Evolutionary conservation across 2,888 invertebrate species (phyloP), one percentile per base, ranked within the genome.

Genomic region (Scaptodrosophila latifasciaeformis): DNA sequence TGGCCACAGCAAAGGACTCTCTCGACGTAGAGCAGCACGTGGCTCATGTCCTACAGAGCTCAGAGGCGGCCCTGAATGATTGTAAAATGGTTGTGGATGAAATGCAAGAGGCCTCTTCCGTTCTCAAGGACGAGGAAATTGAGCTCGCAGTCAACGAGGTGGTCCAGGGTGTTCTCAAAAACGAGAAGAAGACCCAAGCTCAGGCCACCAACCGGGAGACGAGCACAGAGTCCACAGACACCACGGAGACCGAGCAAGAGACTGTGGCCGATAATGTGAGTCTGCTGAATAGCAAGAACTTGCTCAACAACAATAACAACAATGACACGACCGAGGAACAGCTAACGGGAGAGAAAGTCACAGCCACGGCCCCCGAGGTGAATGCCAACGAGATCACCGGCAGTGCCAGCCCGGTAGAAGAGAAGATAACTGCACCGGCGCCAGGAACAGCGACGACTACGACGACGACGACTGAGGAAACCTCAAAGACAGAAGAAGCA

Each of bases 81-180:
- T 87, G 87, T 65, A 85, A 86, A 58, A 67, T 83, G 54, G 76
- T 77, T 2, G 76, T 82, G 2, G 85, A 86, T 49, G 83, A 84
- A 17, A 42, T 83, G 43, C 71, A 82, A 12, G 74, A 83, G 49
- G 67, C 84, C 0, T 87, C 88, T 0, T 86, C 88, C 0, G 87
- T 88, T 7, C 85, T 88, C 1, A 88, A 88, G 65, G 88, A 89
- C 56, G 88, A 88, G 67, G 89, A 89, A 80, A 87, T 89, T 46
- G 87, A 87, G 63, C 85, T 88, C 72, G 88, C 88, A 7, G 86
- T 88, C 39, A 87, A 87, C 58, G 88, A 89, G 75, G 88, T 88
- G 54, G 88, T 88, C n/a, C 87, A 87, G 74, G 86, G 86, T 54
- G 87, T 87, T 10, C 83, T 84, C n/a, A 87, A 88, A 50, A 87